These are phyloP conservation scores for Fundulus diaphanus DNA, from an alignment of 2,797 vertebrate genomes.

Conservation along the genomic window DNA sequence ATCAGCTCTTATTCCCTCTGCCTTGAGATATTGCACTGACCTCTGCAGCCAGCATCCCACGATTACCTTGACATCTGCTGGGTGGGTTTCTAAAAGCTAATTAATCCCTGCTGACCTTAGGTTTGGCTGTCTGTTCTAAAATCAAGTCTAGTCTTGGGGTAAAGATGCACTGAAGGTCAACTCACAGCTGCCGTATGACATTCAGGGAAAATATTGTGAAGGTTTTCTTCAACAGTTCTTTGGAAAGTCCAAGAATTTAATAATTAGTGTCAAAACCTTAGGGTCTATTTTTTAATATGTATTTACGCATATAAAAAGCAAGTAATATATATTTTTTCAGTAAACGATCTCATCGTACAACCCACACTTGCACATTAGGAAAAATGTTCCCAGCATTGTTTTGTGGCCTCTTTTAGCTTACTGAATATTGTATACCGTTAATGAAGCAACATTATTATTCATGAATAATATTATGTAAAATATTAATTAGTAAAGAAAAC, in stretches of 20 bases:
- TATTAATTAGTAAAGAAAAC: constrained; percentile 61
- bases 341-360: constrained; percentile 35
- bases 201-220: constrained; percentile 35
- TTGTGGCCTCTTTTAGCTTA: constrained; percentile 47
- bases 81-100: constrained; percentile 82
- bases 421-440: constrained; percentile 61
- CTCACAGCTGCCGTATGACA: constrained; percentile 43
- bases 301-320: background rate
- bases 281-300: background rate
- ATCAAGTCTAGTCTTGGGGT: constrained; percentile 62
- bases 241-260: constrained; percentile 19
- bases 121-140: constrained; percentile 75
- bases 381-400: constrained; percentile 40
- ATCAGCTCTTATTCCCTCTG: constrained; percentile 63
- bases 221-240: constrained; percentile 39
- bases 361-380: constrained; percentile 47
- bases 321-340: constrained; percentile 21
- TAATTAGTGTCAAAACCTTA: constrained; percentile 24
- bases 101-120: constrained; percentile 84
- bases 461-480: constrained; percentile 64
- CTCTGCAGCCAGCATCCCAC: constrained; percentile 74
- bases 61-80: constrained; percentile 84
- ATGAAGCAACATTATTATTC: constrained; percentile 70
- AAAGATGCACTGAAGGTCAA: constrained; percentile 66
- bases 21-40: constrained; percentile 80